These are phyloP conservation scores for Capreolus pygargus DNA, from an alignment of 2,113 vertebrate genomes.

Conservation along the genomic window DNA sequence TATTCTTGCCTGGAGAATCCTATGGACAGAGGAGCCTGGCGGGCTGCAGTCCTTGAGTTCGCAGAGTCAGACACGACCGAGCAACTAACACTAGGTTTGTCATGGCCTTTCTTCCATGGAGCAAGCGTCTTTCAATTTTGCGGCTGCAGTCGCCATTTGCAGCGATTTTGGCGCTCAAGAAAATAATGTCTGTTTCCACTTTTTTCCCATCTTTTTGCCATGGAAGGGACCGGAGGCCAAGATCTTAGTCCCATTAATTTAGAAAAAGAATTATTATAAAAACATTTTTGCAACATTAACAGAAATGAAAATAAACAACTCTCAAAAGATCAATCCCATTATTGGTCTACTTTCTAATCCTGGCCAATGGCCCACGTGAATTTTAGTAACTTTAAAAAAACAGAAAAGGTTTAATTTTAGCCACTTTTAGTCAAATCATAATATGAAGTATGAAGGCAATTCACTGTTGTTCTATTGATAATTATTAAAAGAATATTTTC, in stretches of 20 bases:
- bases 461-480: neutral
- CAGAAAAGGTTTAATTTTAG: conserved; percentile 5
- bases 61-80: neutral
- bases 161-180: neutral
- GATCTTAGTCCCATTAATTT: neutral
- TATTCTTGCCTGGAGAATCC: neutral
- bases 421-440: neutral
- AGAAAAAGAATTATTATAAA: conserved; percentile 1
- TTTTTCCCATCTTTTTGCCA: neutral
- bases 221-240: neutral
- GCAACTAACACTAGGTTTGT: neutral
- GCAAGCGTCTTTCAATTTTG: neutral
- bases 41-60: neutral
- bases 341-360: neutral
- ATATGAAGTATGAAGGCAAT: neutral
- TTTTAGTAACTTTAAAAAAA: conserved; percentile 7
- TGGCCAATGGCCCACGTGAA: neutral
- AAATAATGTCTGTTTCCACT: neutral
- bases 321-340: conserved; percentile 3
- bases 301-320: conserved; percentile 24
- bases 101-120: neutral
- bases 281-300: neutral
- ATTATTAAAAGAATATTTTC: neutral
- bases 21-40: neutral
- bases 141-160: neutral